Percentiles rank a stretch among this genome's conserved stretches.
These are phyloP conservation scores for Crossaster papposus DNA, from an alignment of 53 echinoderm and acorn worm genomes.

Conservation along the genomic window DNA sequence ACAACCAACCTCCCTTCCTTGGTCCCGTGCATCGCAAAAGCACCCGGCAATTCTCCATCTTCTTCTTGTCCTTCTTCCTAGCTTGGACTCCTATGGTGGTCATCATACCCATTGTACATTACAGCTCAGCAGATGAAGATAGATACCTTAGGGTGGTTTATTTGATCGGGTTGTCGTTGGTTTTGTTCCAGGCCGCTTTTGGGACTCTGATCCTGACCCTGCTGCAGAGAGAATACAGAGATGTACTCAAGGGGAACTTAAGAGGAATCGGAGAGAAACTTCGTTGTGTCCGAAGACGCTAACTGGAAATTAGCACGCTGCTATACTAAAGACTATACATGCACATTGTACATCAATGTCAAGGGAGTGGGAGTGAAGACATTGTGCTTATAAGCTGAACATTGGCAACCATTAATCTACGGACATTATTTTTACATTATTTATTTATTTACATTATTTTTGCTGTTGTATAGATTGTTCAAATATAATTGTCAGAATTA, in stretches of 20 bases:
- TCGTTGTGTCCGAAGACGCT: neutral
- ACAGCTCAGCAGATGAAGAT: neutral
- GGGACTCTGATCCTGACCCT: slow-evolving; percentile 31
- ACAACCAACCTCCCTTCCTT: neutral
- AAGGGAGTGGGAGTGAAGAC: too few species aligned
- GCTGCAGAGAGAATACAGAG: slow-evolving; percentile 7
- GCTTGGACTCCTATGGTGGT: neutral
- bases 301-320: neutral
- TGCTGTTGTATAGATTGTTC: too few species aligned
- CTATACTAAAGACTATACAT: too few species aligned
- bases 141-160: neutral
- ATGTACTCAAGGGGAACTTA: neutral
- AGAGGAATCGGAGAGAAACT: slow-evolving; percentile 1
- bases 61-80: slow-evolving; percentile 13
- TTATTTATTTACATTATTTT: too few species aligned
- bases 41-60: slow-evolving; percentile 25
- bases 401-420: too few species aligned
- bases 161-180: neutral
- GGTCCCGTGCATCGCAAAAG: slow-evolving; percentile 1
- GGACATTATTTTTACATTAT: too few species aligned
- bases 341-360: too few species aligned
- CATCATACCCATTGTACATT: neutral
- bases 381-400: too few species aligned
- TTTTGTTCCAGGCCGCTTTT: slow-evolving; percentile 5
- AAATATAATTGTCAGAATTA: too few species aligned